These are phyloP conservation scores for Anisognathus igniventris DNA, from an alignment of 2,797 vertebrate species.

Conservation along the genomic window DNA sequence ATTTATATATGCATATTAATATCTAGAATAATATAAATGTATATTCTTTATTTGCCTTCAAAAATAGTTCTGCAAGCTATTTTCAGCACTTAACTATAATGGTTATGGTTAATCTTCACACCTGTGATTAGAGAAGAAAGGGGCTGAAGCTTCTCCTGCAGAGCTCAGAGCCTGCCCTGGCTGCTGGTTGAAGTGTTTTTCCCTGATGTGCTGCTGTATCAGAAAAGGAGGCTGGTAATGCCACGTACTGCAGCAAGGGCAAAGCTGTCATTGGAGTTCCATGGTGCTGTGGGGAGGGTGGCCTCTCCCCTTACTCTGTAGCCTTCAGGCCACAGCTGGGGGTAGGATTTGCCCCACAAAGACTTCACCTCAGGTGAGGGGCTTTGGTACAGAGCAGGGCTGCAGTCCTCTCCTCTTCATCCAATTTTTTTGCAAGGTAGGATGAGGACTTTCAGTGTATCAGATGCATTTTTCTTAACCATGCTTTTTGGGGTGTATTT, in stretches of 20 bases:
- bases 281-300: not conserved
- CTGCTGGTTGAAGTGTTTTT: not conserved
- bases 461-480: not conserved
- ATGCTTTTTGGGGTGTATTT: not conserved
- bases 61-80: not conserved
- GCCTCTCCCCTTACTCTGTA: not conserved
- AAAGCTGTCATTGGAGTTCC: not conserved
- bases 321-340: not conserved
- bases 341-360: not conserved
- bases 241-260: rapidly evolving
- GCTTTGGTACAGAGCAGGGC: not conserved
- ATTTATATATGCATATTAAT: not conserved
- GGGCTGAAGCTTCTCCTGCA: not conserved
- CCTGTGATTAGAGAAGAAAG: not conserved
- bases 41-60: not conserved
- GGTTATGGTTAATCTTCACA: not conserved
- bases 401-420: not conserved
- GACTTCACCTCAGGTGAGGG: not conserved
- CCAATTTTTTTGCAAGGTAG: not conserved
- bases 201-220: not conserved
- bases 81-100: not conserved
- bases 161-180: not conserved
- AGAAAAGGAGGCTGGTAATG: not conserved
- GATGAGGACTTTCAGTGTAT: not conserved
- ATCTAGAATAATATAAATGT: not conserved